phyloP scores from a whole-genome alignment of 2,888 invertebrate species.

The Meiosimyza decipiens region DNA sequence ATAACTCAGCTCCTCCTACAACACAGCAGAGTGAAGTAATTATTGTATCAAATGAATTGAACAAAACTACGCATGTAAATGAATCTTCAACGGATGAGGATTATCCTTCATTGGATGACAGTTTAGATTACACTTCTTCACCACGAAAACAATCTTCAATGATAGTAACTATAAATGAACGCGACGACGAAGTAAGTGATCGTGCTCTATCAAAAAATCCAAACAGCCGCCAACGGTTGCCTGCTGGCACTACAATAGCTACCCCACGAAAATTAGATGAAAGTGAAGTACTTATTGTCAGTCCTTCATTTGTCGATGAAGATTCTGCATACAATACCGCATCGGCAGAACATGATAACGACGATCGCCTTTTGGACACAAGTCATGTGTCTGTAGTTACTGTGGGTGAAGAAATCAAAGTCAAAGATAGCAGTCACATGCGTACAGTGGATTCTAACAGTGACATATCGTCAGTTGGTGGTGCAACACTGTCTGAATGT shows the following conservation, averaged over 20 bases:
- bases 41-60: conserved; percentile 82
- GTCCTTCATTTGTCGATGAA: conserved; percentile 74
- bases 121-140: conserved; percentile 72
- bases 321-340: conserved; percentile 72
- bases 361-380: conserved; percentile 72
- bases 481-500: conserved; percentile 39
- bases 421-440: conserved; percentile 75
- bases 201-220: conserved; percentile 24
- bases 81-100: conserved; percentile 83
- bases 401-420: conserved; percentile 84
- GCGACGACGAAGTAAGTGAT: conserved; percentile 46
- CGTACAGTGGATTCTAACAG: conserved; percentile 32
- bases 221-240: conserved; percentile 18
- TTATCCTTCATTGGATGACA: conserved; percentile 82
- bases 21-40: conserved; percentile 75
- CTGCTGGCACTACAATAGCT: conserved; percentile 33
- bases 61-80: conserved; percentile 72
- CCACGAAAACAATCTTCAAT: conserved; percentile 61
- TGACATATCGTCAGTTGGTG: conserved; percentile 22
- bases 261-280: conserved; percentile 80
- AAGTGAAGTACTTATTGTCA: conserved; percentile 86
- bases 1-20: conserved; percentile 65
- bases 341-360: conserved; percentile 55
- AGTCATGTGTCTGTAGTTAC: conserved; percentile 93
- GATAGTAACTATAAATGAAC: conserved; percentile 60